phyloP scores from a whole-genome alignment of 1,140 invertebrate genomes.

The Magallana gigas region DNA sequence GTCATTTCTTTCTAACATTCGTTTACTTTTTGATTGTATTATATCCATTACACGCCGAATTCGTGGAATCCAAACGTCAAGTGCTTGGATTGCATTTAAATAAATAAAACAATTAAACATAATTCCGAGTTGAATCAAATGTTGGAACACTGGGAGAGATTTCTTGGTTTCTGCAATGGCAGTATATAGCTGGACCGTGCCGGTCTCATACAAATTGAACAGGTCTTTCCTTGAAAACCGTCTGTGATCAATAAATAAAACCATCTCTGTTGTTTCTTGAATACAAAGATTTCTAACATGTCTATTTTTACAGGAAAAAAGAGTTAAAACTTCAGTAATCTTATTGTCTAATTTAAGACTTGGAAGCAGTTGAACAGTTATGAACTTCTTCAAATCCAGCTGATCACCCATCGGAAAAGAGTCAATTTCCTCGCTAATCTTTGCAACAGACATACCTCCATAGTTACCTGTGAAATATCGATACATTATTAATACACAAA shows the following conservation, averaged over 20 bases:
- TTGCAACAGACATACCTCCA: not conserved
- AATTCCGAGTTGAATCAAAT: not conserved
- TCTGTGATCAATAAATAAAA: not conserved
- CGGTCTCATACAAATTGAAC: not conserved
- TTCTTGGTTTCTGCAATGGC: not conserved
- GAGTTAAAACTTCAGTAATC: not conserved
- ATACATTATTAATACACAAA: too few species aligned
- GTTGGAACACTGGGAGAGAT: not conserved
- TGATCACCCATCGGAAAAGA: not conserved
- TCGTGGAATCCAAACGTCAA: not conserved
- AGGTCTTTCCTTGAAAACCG: not conserved
- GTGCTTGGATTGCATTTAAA: not conserved
- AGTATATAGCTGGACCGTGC: not conserved
- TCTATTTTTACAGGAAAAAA: not conserved
- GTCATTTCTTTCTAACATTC: not conserved
- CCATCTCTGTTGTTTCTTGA: not conserved
- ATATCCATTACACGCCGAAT: not conserved
- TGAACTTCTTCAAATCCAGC: not conserved
- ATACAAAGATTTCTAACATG: not conserved
- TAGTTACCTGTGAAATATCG: too few species aligned
- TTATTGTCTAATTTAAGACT: not conserved
- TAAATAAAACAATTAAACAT: constrained; percentile 8
- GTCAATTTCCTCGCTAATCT: not conserved
- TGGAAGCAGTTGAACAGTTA: not conserved
- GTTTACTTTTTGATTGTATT: not conserved